Conservation (phyloP, 2,888 invertebrate genomes). For the Nomada goodeniana region DNA sequence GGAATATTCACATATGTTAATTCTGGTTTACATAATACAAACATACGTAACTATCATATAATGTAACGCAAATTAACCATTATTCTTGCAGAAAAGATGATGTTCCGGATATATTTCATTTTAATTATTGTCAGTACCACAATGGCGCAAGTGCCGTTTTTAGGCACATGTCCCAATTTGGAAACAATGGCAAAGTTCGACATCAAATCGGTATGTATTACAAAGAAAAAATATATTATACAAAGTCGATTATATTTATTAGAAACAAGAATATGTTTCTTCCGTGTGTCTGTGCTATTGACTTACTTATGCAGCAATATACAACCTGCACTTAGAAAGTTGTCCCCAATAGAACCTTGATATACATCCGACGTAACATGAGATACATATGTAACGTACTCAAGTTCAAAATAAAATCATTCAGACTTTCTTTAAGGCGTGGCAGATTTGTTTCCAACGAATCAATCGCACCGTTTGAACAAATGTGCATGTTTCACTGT, state of each 20-base stretch:
- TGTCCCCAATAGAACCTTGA: conserved; percentile 56
- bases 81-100: conserved; percentile 41
- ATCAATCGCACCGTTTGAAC: not conserved
- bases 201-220: conserved; percentile 85
- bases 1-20: too few relatives aligned
- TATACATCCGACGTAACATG: conserved; percentile 32
- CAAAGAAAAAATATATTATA: not conserved
- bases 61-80: not conserved
- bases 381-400: conserved; percentile 30
- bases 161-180: conserved; percentile 88
- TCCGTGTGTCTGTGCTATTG: conserved; percentile 43
- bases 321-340: conserved; percentile 66
- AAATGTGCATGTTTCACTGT: not conserved
- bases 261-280: conserved; percentile 36
- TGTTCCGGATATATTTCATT: conserved; percentile 72
- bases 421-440: conserved; percentile 1
- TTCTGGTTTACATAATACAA: not conserved
- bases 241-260: not conserved
- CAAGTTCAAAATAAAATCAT: conserved; percentile 16
- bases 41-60: not conserved
- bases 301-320: conserved; percentile 55
- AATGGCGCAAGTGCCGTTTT: conserved; percentile 87
- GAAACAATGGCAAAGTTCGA: conserved; percentile 87
- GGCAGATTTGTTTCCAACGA: not conserved
- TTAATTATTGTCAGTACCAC: conserved; percentile 64